A percentile compares a stretch with the other conserved stretches of the same genome.
These are phyloP conservation scores for Craniophora ligustri DNA, from an alignment of 2,888 invertebrate genomes.

Conservation along the genomic window DNA sequence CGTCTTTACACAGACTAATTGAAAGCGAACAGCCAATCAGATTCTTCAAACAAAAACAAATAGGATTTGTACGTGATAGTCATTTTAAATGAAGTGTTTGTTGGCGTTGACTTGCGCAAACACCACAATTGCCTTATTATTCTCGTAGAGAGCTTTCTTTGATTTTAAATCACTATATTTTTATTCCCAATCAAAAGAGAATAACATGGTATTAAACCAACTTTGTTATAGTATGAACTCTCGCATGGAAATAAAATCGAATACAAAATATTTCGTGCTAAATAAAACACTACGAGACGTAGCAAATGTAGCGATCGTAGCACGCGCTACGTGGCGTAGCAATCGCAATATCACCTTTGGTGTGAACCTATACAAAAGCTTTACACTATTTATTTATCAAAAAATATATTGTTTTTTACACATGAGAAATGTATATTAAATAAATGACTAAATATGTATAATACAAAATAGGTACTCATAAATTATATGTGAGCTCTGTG, in stretches of 20 bases:
- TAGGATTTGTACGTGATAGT: constrained; percentile 21
- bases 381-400: no score
- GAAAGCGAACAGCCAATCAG: constrained; percentile 37
- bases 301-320: constrained; percentile 36
- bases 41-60: constrained; percentile 19
- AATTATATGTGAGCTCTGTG: no score
- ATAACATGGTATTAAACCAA: no score
- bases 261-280: background rate
- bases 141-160: background rate
- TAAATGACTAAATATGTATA: no score
- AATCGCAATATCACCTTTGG: constrained; percentile 4
- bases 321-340: background rate
- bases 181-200: no score
- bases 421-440: no score
- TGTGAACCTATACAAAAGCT: no score
- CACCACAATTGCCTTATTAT: constrained; percentile 9
- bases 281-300: constrained; percentile 17
- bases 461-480: no score
- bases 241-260: background rate
- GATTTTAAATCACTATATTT: no score
- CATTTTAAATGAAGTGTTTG: constrained; percentile 10
- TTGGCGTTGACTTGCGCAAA: background rate
- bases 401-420: no score
- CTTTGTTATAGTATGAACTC: background rate
- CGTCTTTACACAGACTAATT: constrained; percentile 29